Evolutionary conservation across 2,888 invertebrate species (phyloP), one percentile per base, ranked within the genome.

Genomic region (Stratiomys singularior): DNA sequence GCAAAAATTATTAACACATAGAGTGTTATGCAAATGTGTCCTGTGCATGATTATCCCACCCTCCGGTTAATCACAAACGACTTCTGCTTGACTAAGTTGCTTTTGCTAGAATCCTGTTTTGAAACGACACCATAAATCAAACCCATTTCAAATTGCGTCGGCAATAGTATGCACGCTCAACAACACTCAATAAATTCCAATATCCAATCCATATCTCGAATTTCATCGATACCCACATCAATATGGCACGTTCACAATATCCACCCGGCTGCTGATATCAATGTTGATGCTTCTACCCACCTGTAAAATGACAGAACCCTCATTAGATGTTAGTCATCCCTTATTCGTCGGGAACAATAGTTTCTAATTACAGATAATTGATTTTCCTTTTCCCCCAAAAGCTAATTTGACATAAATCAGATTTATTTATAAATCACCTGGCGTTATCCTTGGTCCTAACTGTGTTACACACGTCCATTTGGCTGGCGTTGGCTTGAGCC

Each of bases 321-420:
- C 37, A 18, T 66, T 66, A 66, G 66, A 23, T 30, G 37, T 30
- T 37, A 30, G 66, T 66, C 37, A 18, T 66, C 44, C 66, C 60
- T 52, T 37, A 44, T 69, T 69, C 69, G 25, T 5, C 15, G 27
- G 7, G 69, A 47, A 69, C 46, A 74, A 74, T 74, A 74, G 60
- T 37, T 74, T 74, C 74, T 58, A 74, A 60, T 60, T 74, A 60
- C 74, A 74, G 23, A 25, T 58, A 74, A 74, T 74, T 74, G 74
- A 74, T 74, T 60, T 74, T 60, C 44, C 74, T 47, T 47, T 47
- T 21, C 60, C 27, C 30, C 44, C 56, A 25, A 28, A 23, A 60
- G 37, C 74, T 44, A 60, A 74, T 74, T 74, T 37, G 74, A 60
- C 60, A 74, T 74, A 74, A 74, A 74, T 74, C 74, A 74, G 74